Evolutionary conservation across 2,888 invertebrate species (phyloP), one percentile per base, ranked within the genome.

Genomic region (Pomacea canaliculata): DNA sequence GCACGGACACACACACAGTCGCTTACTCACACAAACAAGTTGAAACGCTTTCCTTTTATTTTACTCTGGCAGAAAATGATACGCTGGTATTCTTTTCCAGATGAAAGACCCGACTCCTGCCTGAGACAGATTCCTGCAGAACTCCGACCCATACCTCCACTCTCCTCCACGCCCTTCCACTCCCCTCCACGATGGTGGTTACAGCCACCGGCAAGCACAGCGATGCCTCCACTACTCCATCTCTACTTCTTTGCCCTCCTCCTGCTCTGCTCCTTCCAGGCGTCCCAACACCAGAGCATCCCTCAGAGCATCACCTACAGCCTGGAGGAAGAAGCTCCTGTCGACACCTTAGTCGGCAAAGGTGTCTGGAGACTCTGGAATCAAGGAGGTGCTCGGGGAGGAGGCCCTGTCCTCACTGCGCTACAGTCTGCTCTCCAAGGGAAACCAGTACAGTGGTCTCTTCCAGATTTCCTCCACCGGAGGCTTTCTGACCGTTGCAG

Each of bases 281-380:
- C 19, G 1, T 27, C 10, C 23, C 10, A 1, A 19, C n/a, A 23
- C 10, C n/a, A 67, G 59, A 13, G 46, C n/a, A 18, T 56, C 13
- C 67, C 46, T 13, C 67, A n/a, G 49, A 60, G 49, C 18, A 69
- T 74, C 49, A 62, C 74, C 60, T 74, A 74, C 68, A 68, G 56
- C 7, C 76, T 80, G 56, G 18, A 74, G 46, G 80, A 80, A 67
- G 78, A 80, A 46, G 48, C 75, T n/a, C 23, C 74, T 7, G n/a
- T 80, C 1, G 74, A 71, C 23, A 67, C 80, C 18, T 73, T 63
- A n/a, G 78, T 79, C 3, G 79, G 79, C 7, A 79, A 73, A 51
- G 76, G 76, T 79, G 59, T 70, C 79, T 18, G 71, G 27, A 1
- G 65, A 70, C 37, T 69, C 70, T 0, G 70, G 59, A 16, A 37